phyloP scores from a whole-genome alignment of 2,797 vertebrate genomes.

The Holocentrus rufus region DNA sequence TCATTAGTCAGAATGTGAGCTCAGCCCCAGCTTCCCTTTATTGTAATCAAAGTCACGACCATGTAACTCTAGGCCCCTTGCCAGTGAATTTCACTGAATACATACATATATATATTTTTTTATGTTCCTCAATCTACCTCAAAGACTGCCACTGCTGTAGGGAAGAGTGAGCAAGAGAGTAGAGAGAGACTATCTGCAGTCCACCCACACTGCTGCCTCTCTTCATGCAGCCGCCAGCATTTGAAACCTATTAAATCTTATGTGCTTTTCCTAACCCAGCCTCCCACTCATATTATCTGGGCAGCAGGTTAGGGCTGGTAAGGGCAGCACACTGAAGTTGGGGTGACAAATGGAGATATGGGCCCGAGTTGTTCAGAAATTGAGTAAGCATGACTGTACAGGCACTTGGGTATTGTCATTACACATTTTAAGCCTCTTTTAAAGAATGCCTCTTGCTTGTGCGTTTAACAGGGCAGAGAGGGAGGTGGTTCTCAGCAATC shows the following conservation, averaged over 20 bases:
- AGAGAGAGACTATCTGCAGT: slow-evolving; percentile 71
- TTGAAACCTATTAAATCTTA: slow-evolving; percentile 76
- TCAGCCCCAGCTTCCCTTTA: slow-evolving; percentile 46
- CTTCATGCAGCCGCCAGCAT: slow-evolving; percentile 68
- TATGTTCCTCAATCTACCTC: slow-evolving; percentile 66
- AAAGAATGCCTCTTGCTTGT: slow-evolving; percentile 29
- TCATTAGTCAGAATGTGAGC: slow-evolving; percentile 59
- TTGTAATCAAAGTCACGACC: slow-evolving; percentile 73
- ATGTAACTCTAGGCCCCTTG: slow-evolving; percentile 56
- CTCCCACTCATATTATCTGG: slow-evolving; percentile 75
- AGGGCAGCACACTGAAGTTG: slow-evolving; percentile 41
- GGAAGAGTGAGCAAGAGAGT: slow-evolving; percentile 52
- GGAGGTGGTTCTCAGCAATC: slow-evolving; percentile 93
- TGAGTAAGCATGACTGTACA: slow-evolving; percentile 40
- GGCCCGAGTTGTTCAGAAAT: slow-evolving; percentile 41
- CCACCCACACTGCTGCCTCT: slow-evolving; percentile 77
- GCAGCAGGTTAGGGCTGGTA: slow-evolving; percentile 48
- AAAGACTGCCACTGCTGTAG: slow-evolving; percentile 67
- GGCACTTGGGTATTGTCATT: slow-evolving; percentile 10
- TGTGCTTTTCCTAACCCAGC: slow-evolving; percentile 66
- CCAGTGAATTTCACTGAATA: slow-evolving; percentile 57
- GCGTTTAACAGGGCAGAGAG: slow-evolving; percentile 85
- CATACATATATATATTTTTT: slow-evolving; percentile 1
- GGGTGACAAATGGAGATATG: slow-evolving; percentile 30
- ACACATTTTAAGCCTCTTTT: slow-evolving; percentile 8